phyloP scores from a whole-genome alignment of 2,113 vertebrate species.

The Ramphastos sulfuratus region DNA sequence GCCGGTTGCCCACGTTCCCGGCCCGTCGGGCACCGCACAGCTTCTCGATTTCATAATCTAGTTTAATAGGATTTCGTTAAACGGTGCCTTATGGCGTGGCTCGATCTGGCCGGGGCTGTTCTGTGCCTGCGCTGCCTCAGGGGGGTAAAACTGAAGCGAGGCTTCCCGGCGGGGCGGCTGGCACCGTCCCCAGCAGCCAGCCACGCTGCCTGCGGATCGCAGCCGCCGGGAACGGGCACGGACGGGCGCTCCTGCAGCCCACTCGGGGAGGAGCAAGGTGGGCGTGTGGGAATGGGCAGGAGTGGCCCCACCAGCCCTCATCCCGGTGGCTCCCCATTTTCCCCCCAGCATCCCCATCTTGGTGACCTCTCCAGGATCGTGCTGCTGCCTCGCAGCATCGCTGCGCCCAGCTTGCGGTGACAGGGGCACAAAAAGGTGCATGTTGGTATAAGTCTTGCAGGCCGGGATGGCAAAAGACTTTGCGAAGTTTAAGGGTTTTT shows the following conservation, averaged over 20 bases:
- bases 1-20: background rate
- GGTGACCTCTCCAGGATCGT: accelerated
- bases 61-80: accelerated
- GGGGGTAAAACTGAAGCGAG: too few species aligned
- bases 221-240: accelerated
- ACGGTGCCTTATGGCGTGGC: accelerated
- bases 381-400: accelerated
- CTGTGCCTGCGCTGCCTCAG: background rate
- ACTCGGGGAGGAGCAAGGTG: accelerated
- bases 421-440: accelerated
- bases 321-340: too few species aligned
- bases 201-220: accelerated
- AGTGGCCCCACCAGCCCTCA: background rate
- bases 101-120: background rate
- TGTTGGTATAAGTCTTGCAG: accelerated
- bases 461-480: accelerated
- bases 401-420: accelerated
- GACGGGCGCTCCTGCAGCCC: accelerated
- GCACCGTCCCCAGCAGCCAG: accelerated
- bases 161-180: background rate
- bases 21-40: background rate
- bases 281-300: background rate
- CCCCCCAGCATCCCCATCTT: background rate
- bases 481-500: accelerated
- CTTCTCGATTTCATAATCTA: too few species aligned